These are phyloP conservation scores for Battus philenor DNA, from an alignment of 1,140 invertebrate genomes.

Conservation along the genomic window DNA sequence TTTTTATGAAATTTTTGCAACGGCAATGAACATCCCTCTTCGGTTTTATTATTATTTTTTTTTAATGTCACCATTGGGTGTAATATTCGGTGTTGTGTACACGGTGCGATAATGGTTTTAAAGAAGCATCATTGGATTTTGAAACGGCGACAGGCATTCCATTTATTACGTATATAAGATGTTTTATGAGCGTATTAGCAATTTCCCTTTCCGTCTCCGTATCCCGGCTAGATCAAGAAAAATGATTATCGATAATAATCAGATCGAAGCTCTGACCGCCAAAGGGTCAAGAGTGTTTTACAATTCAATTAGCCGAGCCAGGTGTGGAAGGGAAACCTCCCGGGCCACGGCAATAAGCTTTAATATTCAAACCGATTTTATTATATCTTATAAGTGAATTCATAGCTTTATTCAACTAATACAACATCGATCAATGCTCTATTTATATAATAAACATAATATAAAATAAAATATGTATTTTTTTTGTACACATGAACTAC, in stretches of 20 bases:
- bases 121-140: constrained; percentile 20
- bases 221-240: constrained; percentile 45
- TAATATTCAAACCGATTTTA: constrained; percentile 59
- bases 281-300: constrained; percentile 67
- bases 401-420: constrained; percentile 45
- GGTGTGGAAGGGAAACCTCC: constrained; percentile 57
- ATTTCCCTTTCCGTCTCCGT: constrained; percentile 36
- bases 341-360: constrained; percentile 40
- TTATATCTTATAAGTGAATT: constrained; percentile 46
- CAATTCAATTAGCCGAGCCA: constrained; percentile 70
- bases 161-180: constrained; percentile 9
- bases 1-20: constrained; percentile 57
- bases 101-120: constrained; percentile 27
- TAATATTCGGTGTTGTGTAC: constrained; percentile 33
- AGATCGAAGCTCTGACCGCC: constrained; percentile 55
- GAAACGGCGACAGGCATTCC: constrained; percentile 7
- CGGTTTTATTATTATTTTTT: constrained; percentile 47
- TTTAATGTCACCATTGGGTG: constrained; percentile 55
- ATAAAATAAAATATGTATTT: too few relatives aligned
- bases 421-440: too few relatives aligned
- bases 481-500: too few relatives aligned
- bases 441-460: too few relatives aligned
- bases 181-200: constrained; percentile 28
- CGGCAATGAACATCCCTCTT: constrained; percentile 40
- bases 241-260: constrained; percentile 62